phyloP scores from a whole-genome alignment of 2,113 vertebrate genomes.

The Bungarus multicinctus region DNA sequence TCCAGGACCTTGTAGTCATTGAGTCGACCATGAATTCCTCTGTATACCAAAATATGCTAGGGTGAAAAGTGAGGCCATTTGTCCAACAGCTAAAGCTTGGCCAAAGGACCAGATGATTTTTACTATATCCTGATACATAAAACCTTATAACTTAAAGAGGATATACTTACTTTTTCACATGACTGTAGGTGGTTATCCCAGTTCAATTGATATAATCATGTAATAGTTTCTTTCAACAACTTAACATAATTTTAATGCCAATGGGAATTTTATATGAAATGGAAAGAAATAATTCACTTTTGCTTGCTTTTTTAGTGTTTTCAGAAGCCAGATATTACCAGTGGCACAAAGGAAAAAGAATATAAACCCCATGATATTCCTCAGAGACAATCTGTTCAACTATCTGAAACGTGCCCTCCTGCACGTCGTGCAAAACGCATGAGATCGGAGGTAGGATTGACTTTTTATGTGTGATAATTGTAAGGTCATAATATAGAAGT shows the following conservation, averaged over 20 bases:
- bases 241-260: neutral
- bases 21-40: too few species aligned
- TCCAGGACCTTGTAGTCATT: neutral
- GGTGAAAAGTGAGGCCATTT: too few species aligned
- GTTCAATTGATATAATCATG: neutral
- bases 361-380: conserved; percentile 82
- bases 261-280: neutral
- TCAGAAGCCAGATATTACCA: conserved; percentile 78
- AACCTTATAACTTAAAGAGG: too few species aligned
- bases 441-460: conserved; percentile 79
- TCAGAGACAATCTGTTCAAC: conserved; percentile 76
- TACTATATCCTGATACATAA: too few species aligned
- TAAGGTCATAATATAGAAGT: neutral
- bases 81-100: too few species aligned
- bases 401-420: conserved; percentile 67
- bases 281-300: conserved; percentile 20
- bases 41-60: too few species aligned
- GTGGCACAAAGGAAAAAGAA: conserved; percentile 82
- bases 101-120: too few species aligned
- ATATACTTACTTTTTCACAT: too few species aligned
- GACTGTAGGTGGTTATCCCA: neutral
- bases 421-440: conserved; percentile 88
- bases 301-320: conserved; percentile 73
- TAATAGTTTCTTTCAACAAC: neutral
- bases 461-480: rapidly evolving